These are phyloP conservation scores for Poeciliopsis prolifica DNA, from an alignment of 2,113 vertebrate species.

Conservation along the genomic window DNA sequence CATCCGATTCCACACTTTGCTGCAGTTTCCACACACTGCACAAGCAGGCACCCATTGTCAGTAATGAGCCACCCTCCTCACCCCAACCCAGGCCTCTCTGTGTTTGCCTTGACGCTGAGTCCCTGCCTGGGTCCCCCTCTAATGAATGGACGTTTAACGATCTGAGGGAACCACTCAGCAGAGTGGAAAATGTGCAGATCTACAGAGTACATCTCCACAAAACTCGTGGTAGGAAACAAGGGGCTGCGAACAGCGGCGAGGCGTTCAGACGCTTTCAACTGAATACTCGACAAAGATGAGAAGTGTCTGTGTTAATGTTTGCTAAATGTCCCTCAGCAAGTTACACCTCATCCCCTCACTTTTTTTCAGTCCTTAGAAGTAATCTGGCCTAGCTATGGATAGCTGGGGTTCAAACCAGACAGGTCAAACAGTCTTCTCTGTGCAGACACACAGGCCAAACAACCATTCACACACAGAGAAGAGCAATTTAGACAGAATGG, in stretches of 20 bases:
- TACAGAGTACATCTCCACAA: conserved; percentile 51
- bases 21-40: conserved; percentile 42
- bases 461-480: too few relatives aligned
- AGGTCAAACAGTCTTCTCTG: too few relatives aligned
- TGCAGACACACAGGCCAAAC: too few relatives aligned
- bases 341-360: too few relatives aligned
- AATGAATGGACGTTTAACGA: conserved; percentile 79
- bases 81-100: conserved; percentile 49
- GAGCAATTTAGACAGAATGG: too few relatives aligned
- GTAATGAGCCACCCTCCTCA: conserved; percentile 2
- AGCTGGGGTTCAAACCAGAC: too few relatives aligned
- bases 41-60: conserved; percentile 24
- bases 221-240: conserved; percentile 64
- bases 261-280: conserved; percentile 18
- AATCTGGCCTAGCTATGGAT: too few relatives aligned
- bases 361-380: neutral
- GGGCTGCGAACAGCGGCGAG: conserved; percentile 23
- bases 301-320: too few relatives aligned
- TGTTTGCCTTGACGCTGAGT: conserved; percentile 53
- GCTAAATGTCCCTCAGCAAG: too few relatives aligned
- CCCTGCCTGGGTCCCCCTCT: conserved; percentile 56
- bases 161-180: conserved; percentile 73
- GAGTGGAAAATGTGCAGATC: conserved; percentile 73
- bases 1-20: conserved; percentile 36
- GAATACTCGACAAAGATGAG: conserved; percentile 1